Percentiles rank a stretch among this genome's conserved stretches.
These are phyloP conservation scores for Rotaria socialis DNA, from an alignment of 2,888 invertebrate genomes.

Conservation along the genomic window DNA sequence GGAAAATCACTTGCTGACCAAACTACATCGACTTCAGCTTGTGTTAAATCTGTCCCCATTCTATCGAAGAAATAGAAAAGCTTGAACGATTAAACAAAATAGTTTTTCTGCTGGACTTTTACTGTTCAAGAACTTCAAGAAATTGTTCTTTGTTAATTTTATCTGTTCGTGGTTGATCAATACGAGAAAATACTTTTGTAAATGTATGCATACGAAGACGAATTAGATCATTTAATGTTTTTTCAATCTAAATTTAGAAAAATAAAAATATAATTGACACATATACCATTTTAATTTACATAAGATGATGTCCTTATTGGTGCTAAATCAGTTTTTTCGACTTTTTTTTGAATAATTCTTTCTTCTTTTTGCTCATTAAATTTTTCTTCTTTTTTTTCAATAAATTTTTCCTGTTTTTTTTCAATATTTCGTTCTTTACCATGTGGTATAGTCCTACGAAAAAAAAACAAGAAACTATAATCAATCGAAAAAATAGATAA, in stretches of 20 bases:
- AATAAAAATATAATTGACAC: too few relatives aligned
- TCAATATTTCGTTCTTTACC: background rate
- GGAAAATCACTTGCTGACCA: conserved; percentile 5
- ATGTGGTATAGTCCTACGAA: background rate
- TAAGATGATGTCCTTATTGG: background rate
- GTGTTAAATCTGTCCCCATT: background rate
- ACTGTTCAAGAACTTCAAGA: background rate
- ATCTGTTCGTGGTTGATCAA: conserved; percentile 15
- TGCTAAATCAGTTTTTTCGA: background rate
- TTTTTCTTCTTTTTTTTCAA: background rate
- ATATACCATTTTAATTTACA: background rate
- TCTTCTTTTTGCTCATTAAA: background rate
- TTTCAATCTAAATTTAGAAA: background rate
- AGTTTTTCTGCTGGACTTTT: background rate
- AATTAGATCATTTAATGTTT: background rate
- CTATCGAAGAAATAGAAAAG: background rate
- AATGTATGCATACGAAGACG: conserved; percentile 34
- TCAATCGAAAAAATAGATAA: background rate
- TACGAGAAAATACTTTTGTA: conserved; percentile 8
- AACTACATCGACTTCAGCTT: background rate
- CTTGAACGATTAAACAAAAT: too few relatives aligned
- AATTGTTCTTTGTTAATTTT: conserved; percentile 20
- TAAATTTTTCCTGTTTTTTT: too few relatives aligned
- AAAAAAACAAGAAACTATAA: background rate
- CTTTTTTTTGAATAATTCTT: background rate